phyloP scores from a whole-genome alignment of 2,888 invertebrate species.

The Shargacucullia verbasci region DNA sequence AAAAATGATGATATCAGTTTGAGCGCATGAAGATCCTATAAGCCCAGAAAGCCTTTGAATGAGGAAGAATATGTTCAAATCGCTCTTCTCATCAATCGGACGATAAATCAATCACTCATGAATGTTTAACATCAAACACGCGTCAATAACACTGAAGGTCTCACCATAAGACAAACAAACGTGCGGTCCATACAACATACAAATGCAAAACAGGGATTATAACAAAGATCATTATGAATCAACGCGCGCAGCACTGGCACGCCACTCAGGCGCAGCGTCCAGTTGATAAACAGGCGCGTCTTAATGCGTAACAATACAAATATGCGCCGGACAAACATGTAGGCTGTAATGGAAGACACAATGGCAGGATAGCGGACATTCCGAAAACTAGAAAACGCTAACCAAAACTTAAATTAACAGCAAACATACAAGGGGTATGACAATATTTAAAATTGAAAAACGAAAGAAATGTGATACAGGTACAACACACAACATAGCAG shows the following conservation, averaged over 20 bases:
- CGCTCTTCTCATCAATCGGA: no score
- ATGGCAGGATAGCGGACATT: conserved; percentile 28
- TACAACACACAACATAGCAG: no score
- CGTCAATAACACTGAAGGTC: conserved; percentile 36
- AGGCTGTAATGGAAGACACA: conserved; percentile 18
- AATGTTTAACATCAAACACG: conserved; percentile 3
- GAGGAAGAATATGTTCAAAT: no score
- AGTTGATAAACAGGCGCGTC: conserved; percentile 22
- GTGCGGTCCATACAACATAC: conserved; percentile 25
- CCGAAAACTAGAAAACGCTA: conserved; percentile 15
- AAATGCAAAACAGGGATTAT: conserved; percentile 8
- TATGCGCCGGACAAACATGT: conserved; percentile 23
- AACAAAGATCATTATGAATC: conserved; percentile 41
- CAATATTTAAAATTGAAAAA: neutral
- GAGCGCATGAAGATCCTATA: no score
- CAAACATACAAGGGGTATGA: conserved; percentile 14
- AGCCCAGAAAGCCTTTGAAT: no score
- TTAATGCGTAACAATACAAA: conserved; percentile 10
- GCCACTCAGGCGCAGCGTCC: conserved; percentile 2
- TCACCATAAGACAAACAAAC: conserved; percentile 17
- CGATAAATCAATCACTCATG: no score
- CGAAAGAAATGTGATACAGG: no score
- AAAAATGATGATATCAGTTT: no score
- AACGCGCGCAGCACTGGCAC: conserved; percentile 22
- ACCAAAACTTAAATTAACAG: neutral